These are phyloP conservation scores for Nephila pilipes DNA, from an alignment of 1,140 invertebrate species.

Conservation along the genomic window DNA sequence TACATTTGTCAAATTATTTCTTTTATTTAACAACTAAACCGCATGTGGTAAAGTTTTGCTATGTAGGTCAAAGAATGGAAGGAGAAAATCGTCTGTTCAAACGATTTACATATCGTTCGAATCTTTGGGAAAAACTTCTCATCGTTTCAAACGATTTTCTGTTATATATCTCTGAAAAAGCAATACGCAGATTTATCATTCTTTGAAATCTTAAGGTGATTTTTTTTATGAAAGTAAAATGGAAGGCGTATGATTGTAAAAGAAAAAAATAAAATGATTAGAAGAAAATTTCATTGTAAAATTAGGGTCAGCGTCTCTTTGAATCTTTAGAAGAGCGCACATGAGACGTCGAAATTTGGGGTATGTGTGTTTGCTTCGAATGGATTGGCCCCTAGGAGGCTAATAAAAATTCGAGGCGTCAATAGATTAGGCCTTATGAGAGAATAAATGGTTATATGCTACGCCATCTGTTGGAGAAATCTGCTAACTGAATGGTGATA, in stretches of 20 bases:
- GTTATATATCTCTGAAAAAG: background rate
- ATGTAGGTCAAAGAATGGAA: background rate
- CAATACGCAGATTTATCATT: background rate
- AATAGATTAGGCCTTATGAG: constrained; percentile 52
- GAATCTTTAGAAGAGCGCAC: constrained; percentile 51
- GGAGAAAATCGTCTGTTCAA: background rate
- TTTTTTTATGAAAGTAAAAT: no score
- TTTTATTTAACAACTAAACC: no score
- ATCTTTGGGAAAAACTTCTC: background rate
- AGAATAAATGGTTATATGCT: background rate
- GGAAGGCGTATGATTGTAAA: no score
- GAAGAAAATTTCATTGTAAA: constrained; percentile 63
- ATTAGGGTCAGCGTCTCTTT: constrained; percentile 62
- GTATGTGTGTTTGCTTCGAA: constrained; percentile 31
- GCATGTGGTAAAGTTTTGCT: no score
- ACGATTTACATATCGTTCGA: background rate
- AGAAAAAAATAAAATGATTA: no score
- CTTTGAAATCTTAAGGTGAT: background rate
- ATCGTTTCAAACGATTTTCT: background rate
- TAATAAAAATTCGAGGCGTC: constrained; percentile 43
- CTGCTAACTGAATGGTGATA: background rate
- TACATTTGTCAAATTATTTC: no score
- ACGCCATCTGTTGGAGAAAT: constrained; percentile 19
- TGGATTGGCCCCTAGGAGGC: constrained; percentile 71
- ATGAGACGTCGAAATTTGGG: background rate